Evolutionary conservation across 2,888 invertebrate species (phyloP), one percentile per base, ranked within the genome.

Genomic region (Saturnia japonica): DNA sequence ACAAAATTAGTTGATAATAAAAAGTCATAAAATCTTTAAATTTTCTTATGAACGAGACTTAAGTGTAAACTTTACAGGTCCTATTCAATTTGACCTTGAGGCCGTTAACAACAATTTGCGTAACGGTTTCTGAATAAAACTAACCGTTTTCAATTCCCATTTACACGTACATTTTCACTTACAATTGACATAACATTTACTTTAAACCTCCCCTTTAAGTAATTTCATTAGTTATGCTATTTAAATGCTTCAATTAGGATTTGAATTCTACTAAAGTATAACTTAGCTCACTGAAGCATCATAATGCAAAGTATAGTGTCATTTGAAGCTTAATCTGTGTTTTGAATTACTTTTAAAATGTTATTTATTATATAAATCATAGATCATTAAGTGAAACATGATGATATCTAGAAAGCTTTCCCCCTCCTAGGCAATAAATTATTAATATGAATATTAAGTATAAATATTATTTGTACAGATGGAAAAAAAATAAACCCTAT

Each of bases 131-230:
- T 68, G 45, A 72, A 74, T 76, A 76, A 76, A 74, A 74, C 71
- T 73, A 73, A 73, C 72, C 72, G 67, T 76, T 74, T 76, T 76
- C 74, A 74, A 74, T 72, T 69, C 73, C 68, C 70, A 74, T 73
- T 72, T 40, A 66, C 69, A 66, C 64, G 60, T 3, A 60, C 34
- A 40, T 64, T 64, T 40, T 40, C 25, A 64, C 40, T 11, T n/a
- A 64, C 64, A n/a, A 40, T 64, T 40, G 9, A n/a, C 22, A 7
- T 40, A 40, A 40, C 19, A 19, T 40, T 40, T 64, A 64, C 9
- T 64, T 64, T 11, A 54, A 8, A 0, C 40, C 19, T 11, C 40
- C n/a, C 40, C 25, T 62, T 47, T 19, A 47, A 14, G 16, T 16
- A 16, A 4, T 4, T 47, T 16, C 16, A 16, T 16, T 6, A 47